Evolutionary conservation across 2,888 invertebrate genomes (phyloP), one percentile per base, ranked within the genome.

Genomic region (Troides oblongomaculatus): DNA sequence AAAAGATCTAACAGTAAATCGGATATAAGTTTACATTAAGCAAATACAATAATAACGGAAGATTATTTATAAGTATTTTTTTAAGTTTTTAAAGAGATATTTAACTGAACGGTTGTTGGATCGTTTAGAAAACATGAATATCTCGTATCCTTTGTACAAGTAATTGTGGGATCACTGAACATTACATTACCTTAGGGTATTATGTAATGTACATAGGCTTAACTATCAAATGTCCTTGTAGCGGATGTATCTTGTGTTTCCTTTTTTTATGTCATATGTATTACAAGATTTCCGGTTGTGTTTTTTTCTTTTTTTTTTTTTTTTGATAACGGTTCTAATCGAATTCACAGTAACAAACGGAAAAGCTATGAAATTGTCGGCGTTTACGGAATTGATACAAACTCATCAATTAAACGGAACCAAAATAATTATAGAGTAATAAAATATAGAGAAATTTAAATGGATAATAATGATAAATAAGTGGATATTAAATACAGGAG

Each of bases 131-230:
- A 53, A 46, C 46, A 12, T n/a, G 56, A 56, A 56, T 56, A 46
- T 46, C 46, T 14, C 62, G 14, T 71, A 83, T 85, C 84, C 84
- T 85, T 85, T 84, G 78, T 80, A 78, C 75, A 78, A 77, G 83
- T 79, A 87, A 88, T 84, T 84, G 85, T 84, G 92, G 90, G 90
- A 91, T 87, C 92, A 91, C 80, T 82, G 79, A 81, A 76, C 76
- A 82, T 79, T 81, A 82, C 82, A 84, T 84, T 75, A 78, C 78
- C 74, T 71, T 80, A 80, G 78, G 71, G 72, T 79, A 79, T 80
- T 85, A 85, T 83, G 82, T 81, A 78, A 81, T 90, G 89, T 90
- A 89, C 76, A 87, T 89, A 88, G 83, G 75, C 75, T 84, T 83
- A 82, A 77, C 14, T 46, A 46, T 46, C 14, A 14, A 12, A 46